Conservation (phyloP, 2,113 vertebrate genomes). For the Eptesicus fuscus region DNA sequence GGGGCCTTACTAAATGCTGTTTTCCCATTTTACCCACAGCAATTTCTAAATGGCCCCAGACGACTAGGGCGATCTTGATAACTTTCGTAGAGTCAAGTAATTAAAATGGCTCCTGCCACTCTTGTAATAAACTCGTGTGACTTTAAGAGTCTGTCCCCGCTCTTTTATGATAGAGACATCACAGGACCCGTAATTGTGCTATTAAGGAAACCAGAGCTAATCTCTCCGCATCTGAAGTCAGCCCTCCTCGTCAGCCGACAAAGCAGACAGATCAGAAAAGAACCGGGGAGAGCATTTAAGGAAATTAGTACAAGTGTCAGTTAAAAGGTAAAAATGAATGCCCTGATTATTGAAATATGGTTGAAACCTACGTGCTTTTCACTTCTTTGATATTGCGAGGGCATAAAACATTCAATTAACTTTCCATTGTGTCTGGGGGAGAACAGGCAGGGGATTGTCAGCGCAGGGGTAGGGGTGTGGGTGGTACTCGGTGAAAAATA, state of each 20-base stretch:
- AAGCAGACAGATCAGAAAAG: constrained; percentile 89
- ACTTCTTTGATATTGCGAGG: constrained; percentile 86
- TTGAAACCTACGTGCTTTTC: constrained; percentile 86
- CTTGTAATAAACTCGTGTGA: constrained; percentile 83
- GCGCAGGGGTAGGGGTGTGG: constrained; percentile 73
- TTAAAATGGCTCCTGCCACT: constrained; percentile 85
- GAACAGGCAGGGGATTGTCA: constrained; percentile 78
- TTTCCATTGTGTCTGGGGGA: constrained; percentile 83
- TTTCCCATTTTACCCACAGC: constrained; percentile 36
- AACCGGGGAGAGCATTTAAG: constrained; percentile 86
- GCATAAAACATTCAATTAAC: constrained; percentile 89
- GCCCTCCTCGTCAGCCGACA: constrained; percentile 85
- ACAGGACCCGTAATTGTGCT: constrained; percentile 85
- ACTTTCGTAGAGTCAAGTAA: constrained; percentile 69
- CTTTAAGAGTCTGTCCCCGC: constrained; percentile 81
- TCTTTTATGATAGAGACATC: constrained; percentile 86
- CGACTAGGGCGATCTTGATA: constrained; percentile 83
- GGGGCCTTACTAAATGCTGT: constrained; percentile 37
- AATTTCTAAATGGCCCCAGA: constrained; percentile 76
- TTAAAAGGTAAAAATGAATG: constrained; percentile 90
- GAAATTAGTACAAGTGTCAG: constrained; percentile 89
- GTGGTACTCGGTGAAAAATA: constrained; percentile 63
- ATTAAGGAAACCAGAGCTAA: constrained; percentile 87
- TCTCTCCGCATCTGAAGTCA: constrained; percentile 87
- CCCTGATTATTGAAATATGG: constrained; percentile 87